Evolutionary conservation across 2,113 vertebrate genomes (phyloP).

Genomic region (Meles meles): DNA sequence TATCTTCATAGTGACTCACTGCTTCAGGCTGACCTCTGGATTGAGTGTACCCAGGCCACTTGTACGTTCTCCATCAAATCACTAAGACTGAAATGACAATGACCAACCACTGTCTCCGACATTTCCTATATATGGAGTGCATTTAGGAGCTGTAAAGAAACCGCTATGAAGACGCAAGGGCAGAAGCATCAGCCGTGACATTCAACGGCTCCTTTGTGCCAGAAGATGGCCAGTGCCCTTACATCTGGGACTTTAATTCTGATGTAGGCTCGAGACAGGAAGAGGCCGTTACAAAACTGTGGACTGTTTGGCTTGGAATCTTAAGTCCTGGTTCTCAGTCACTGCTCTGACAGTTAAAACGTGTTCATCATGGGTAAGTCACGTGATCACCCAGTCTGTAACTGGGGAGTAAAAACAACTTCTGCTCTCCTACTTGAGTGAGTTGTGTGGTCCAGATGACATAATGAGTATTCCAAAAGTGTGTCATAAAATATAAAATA

Average conservation of each 20-base stretch:
- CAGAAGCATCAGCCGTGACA: not conserved
- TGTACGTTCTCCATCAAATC: not conserved
- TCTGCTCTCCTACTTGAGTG: not conserved
- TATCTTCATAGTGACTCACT: not conserved
- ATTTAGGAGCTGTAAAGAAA: slow-evolving; percentile 9
- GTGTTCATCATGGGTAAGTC: slow-evolving; percentile 2
- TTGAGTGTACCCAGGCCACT: not conserved
- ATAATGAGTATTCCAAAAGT: not conserved
- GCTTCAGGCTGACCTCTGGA: not conserved
- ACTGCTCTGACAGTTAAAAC: slow-evolving; percentile 34
- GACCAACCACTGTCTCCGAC: not conserved
- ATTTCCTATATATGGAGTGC: not conserved
- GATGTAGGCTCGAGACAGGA: not conserved
- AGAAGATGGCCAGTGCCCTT: slow-evolving; percentile 34
- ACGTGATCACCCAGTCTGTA: not conserved
- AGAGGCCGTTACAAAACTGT: not conserved
- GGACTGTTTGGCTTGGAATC: not conserved
- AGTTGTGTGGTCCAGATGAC: not conserved
- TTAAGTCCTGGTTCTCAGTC: not conserved
- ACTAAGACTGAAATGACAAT: slow-evolving; percentile 8
- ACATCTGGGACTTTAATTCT: slow-evolving; percentile 39
- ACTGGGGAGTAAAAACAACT: not conserved
- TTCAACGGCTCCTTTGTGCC: not conserved
- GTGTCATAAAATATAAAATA: not conserved
- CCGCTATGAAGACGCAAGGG: not conserved